Conservation (phyloP, 2,888 invertebrate species). For the Chironomus riparius region DNA sequence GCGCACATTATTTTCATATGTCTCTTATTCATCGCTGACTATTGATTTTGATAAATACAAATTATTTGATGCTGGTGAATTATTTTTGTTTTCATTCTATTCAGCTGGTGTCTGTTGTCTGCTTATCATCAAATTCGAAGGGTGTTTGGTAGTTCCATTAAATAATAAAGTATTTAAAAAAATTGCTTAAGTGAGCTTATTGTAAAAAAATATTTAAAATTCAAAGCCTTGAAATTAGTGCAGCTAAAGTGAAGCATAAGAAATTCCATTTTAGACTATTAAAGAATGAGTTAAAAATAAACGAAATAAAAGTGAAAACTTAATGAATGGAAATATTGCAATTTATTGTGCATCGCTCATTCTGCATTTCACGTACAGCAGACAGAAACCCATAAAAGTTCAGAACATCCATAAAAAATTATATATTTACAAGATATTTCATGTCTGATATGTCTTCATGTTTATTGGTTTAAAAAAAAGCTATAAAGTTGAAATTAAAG, state of each 20-base stretch:
- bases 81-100: background rate
- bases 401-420: too few species aligned
- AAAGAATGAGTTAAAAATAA: too few species aligned
- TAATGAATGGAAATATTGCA: too few species aligned
- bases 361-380: too few species aligned
- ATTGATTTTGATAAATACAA: conserved; percentile 6
- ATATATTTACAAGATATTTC: too few species aligned
- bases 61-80: background rate
- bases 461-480: too few species aligned
- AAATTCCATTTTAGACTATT: background rate
- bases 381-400: too few species aligned
- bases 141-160: background rate
- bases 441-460: too few species aligned
- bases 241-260: background rate
- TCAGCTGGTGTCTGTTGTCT: conserved; percentile 1
- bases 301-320: too few species aligned
- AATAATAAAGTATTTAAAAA: background rate
- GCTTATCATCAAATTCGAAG: background rate
- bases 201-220: background rate
- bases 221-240: background rate
- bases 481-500: too few species aligned
- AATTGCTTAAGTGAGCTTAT: background rate
- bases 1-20: background rate
- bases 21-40: conserved; percentile 6
- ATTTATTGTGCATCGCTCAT: too few species aligned